phyloP scores from a whole-genome alignment of 1,140 invertebrate genomes.

The Aplysia californica region DNA sequence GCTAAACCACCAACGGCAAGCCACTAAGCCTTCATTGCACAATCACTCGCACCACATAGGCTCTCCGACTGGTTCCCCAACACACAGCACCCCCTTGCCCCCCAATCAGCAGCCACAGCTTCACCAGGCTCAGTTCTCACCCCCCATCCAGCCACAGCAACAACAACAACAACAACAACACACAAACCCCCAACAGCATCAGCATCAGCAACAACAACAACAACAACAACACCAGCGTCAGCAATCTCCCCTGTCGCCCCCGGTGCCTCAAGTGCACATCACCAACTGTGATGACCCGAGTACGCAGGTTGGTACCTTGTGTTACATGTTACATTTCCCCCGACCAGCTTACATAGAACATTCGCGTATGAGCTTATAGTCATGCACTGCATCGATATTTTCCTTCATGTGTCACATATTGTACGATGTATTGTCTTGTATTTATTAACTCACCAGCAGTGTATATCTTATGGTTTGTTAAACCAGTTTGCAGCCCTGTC shows the following conservation, averaged over 20 bases:
- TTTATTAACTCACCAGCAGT: no score
- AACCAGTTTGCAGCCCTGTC: no score
- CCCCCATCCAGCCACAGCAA: constrained; percentile 29
- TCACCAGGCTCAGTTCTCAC: background rate
- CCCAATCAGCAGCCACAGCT: constrained; percentile 2
- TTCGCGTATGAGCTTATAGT: no score
- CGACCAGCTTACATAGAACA: no score
- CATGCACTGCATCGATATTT: no score
- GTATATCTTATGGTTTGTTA: no score
- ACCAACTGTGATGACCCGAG: constrained; percentile 35
- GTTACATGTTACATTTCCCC: no score
- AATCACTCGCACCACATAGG: background rate
- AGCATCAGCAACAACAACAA: constrained; percentile 37
- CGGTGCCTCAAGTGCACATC: constrained; percentile 36
- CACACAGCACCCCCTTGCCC: background rate
- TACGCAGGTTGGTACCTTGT: constrained; percentile 32
- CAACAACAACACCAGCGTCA: constrained; percentile 29
- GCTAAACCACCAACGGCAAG: constrained; percentile 14
- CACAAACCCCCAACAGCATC: constrained; percentile 16
- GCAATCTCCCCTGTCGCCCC: constrained; percentile 32
- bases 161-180: constrained; percentile 36
- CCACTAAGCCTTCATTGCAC: background rate
- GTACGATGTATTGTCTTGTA: no score
- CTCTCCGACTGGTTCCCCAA: background rate
- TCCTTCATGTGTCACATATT: no score